These are phyloP conservation scores for Rhombomys opimus DNA, from an alignment of 2,113 vertebrate species.

Conservation along the genomic window DNA sequence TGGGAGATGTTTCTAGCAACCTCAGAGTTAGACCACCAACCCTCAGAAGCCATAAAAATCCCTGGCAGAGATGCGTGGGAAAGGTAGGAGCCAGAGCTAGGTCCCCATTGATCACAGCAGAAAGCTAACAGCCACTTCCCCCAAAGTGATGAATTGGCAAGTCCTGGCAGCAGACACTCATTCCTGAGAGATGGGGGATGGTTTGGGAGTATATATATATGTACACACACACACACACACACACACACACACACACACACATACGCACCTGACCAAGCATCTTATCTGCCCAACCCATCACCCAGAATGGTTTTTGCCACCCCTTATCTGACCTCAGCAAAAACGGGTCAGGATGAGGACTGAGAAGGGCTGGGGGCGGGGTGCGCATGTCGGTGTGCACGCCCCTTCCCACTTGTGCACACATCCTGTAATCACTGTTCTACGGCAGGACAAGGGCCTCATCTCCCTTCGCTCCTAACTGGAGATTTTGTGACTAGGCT, in stretches of 20 bases:
- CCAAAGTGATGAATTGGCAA: background rate
- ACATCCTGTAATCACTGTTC: rapidly evolving
- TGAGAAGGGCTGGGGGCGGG: background rate
- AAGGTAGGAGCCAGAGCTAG: rapidly evolving
- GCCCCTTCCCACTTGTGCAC: background rate
- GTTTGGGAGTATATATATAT: background rate
- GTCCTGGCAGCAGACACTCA: background rate
- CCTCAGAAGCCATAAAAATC: background rate
- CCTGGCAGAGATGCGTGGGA: rapidly evolving
- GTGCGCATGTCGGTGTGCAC: too few relatives aligned
- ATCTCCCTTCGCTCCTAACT: background rate
- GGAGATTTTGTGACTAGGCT: background rate
- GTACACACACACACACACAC: too few relatives aligned
- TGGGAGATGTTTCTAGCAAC: background rate
- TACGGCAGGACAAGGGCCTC: too few relatives aligned
- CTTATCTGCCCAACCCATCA: background rate
- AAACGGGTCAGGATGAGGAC: background rate
- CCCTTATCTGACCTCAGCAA: background rate
- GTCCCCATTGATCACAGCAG: background rate
- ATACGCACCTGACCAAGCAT: background rate
- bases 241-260: too few relatives aligned
- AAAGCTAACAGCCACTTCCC: background rate
- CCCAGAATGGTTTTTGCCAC: background rate
- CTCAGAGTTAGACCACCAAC: background rate
- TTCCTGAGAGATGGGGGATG: background rate